Conservation (phyloP, 2,113 vertebrate species). For the Lycaon pictus region DNA sequence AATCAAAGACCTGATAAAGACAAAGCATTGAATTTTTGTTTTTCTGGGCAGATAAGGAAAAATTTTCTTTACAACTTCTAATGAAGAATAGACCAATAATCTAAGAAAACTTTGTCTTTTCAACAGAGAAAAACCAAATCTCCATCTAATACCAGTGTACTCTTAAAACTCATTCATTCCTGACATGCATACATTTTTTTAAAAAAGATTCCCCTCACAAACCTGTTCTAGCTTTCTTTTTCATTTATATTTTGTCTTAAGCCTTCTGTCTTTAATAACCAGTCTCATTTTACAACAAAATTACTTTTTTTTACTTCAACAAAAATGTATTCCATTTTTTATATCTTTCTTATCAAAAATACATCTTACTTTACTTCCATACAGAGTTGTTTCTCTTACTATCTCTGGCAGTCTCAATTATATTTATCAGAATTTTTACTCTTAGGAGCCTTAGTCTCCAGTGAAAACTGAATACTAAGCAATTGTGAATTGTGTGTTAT, state of each 20-base stretch:
- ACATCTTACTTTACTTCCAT: background rate
- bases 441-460: background rate
- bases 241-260: background rate
- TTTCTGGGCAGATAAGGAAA: background rate
- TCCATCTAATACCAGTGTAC: background rate
- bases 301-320: background rate
- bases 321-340: background rate
- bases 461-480: background rate
- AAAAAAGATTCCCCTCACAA: background rate
- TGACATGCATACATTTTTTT: background rate
- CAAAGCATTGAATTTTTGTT: background rate
- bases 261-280: background rate
- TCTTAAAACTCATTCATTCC: background rate
- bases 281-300: background rate
- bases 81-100: background rate
- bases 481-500: background rate
- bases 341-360: background rate
- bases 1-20: background rate
- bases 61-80: background rate
- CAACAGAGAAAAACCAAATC: background rate
- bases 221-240: background rate
- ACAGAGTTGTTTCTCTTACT: background rate
- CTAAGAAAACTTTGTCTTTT: background rate
- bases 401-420: background rate
- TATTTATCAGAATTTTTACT: background rate